These are phyloP conservation scores for Candoia aspera DNA, from an alignment of 2,113 vertebrate genomes.

Conservation along the genomic window DNA sequence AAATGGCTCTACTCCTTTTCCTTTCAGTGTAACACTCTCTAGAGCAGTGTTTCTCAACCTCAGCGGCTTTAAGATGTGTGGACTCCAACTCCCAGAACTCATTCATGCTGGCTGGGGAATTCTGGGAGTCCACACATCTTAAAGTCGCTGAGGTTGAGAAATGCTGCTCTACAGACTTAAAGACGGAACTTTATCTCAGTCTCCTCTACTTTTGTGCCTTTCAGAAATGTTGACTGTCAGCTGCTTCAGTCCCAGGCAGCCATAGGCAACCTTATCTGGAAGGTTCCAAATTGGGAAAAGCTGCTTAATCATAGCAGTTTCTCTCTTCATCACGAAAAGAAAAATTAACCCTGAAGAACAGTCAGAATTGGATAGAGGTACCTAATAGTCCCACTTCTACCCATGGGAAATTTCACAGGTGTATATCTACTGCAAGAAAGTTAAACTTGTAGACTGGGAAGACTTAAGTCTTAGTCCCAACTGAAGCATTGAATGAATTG, in stretches of 20 bases:
- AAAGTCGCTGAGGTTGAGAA: no score
- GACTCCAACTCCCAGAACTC: no score
- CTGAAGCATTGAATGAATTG: background rate
- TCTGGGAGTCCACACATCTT: no score
- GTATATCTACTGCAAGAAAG: background rate
- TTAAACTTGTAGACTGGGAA: background rate
- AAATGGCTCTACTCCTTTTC: no score
- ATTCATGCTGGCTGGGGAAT: no score
- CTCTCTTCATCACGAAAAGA: background rate
- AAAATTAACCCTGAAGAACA: background rate
- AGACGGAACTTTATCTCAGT: background rate
- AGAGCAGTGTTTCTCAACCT: no score
- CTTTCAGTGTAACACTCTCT: no score
- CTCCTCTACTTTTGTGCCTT: background rate
- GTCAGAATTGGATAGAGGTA: background rate
- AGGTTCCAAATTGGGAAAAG: background rate
- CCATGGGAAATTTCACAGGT: no score
- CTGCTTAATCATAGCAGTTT: background rate
- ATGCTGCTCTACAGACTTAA: no score
- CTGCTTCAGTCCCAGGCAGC: background rate
- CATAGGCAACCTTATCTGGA: background rate
- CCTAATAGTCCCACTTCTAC: no score
- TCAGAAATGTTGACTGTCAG: background rate
- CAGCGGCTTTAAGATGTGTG: no score
- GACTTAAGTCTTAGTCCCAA: background rate